Evolutionary conservation across 2,113 vertebrate species (phyloP), one percentile per base, ranked within the genome.

Genomic region (Conger conger): DNA sequence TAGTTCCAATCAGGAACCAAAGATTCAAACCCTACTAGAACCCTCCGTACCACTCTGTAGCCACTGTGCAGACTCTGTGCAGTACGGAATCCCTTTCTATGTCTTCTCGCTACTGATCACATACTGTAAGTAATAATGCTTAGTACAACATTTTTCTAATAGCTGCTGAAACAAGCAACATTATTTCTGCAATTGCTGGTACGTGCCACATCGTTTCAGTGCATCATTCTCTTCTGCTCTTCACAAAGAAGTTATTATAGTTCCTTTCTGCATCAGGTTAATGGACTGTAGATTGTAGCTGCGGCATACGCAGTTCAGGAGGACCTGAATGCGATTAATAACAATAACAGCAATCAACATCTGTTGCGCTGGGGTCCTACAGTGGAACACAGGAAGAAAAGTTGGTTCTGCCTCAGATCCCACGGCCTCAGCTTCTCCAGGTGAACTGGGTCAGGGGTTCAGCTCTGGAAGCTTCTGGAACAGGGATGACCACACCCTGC

Each of bases 401-500:
- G 17, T 2, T 68, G 53, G 53, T n/a, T 45, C 38, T 42, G 18
- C 45, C 16, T 53, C 42, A 35, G 9, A 33, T 13, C 68, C 68
- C n/a, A 11, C 18, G 42, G 83, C 54, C 18, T 86, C 82, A 83
- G 23, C 60, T 85, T n/a, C 1, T 87, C 83, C 88, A 86, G 20
- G 77, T 80, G 53, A 9, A 84, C 82, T 0, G 17, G 18, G 79
- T 80, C 36, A 80, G 5, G 79, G 27, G 27, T 81, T n/a, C 63
- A 16, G 84, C 63, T 45, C 83, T 27, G 50, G 68, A 73, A 30
- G 27, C 68, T 13, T 73, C 68, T 11, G 95, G 86, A 0, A 82
- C 68, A 0, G 96, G 94, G 53, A 98, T 94, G 5, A 97, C 93
- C 37, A 96, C 94, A 0, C 97, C 97, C 78, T 97, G 97, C 82